Conservation (phyloP, 2,888 invertebrate species). For the Lathronympha strigana region DNA sequence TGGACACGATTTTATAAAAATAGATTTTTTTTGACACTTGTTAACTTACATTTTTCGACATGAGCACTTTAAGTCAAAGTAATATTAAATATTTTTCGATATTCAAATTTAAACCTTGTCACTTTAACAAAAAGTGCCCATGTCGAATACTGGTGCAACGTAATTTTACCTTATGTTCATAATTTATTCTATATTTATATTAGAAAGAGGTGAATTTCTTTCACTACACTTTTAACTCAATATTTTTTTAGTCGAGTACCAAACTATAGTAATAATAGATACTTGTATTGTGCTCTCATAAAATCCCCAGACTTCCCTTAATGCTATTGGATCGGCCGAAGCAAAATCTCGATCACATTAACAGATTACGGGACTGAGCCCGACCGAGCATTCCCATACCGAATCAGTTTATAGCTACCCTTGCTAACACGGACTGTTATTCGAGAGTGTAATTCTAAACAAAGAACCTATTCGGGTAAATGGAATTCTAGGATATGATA, state of each 20-base stretch:
- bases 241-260: too few relatives aligned
- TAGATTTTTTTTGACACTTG: not conserved
- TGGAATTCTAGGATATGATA: not conserved
- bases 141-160: too few relatives aligned
- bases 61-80: too few relatives aligned
- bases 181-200: too few relatives aligned
- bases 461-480: constrained; percentile 24
- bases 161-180: too few relatives aligned
- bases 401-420: constrained; percentile 23
- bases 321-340: constrained; percentile 6
- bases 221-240: too few relatives aligned
- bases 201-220: too few relatives aligned
- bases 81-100: too few relatives aligned
- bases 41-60: too few relatives aligned
- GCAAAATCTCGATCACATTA: constrained; percentile 24
- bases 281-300: not conserved
- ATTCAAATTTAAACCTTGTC: too few relatives aligned
- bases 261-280: not conserved
- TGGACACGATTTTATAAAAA: not conserved
- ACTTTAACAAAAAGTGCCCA: too few relatives aligned
- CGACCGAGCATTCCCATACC: constrained; percentile 16
- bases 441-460: constrained; percentile 32
- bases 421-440: constrained; percentile 14
- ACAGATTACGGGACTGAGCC: constrained; percentile 21
- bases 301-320: constrained; percentile 7